Evolutionary conservation across 2,888 invertebrate genomes (phyloP), one percentile per base, ranked within the genome.

Genomic region (Agriopis aurantiaria): DNA sequence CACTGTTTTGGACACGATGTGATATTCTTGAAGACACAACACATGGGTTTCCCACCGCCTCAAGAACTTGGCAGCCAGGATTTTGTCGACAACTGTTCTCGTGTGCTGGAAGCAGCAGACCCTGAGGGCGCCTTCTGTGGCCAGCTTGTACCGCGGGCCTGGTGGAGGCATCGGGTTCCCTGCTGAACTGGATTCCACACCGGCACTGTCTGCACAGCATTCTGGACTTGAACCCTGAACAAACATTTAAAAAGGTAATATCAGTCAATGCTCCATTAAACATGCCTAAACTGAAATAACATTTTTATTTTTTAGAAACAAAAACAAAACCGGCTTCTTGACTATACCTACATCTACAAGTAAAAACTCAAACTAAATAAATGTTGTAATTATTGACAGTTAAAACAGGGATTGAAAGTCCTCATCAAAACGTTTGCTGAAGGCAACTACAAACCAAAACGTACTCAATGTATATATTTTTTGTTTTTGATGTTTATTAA

Each of bases 1-100:
- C 86, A 97, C 97, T 94, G 96, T 96, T 91, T 96, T 96, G 0
- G 97, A 97, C 55, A 95, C 92, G 58, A 97, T 96, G 79, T 96
- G 95, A 67, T 96, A 95, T 76, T 96, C 96, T 78, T 95, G 95
- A 75, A 97, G 91, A 79, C 95, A 95, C 10, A 97, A 93, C 79
- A 96, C 96, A 86, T 97, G 97, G 51, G 95, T 96, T 87, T 97
- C 97, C 97, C 97, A 97, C 73, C 97, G 92, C 62, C 97, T 92
- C 51, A 97, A 93, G 86, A 97, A 97, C 87, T 97, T 97, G 74
- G 97, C 96, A 66, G 96, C 96, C 79, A 97, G 94, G 78, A 97
- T 96, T 90, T 97, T 97, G 88, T 96, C 96, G 75, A 97, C 96
- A 69, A 97, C 96, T 48, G 97, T 97, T 76, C 97, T 94, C 5